Conservation (phyloP, 2,888 invertebrate genomes). For the Oxycera nigricornis region DNA sequence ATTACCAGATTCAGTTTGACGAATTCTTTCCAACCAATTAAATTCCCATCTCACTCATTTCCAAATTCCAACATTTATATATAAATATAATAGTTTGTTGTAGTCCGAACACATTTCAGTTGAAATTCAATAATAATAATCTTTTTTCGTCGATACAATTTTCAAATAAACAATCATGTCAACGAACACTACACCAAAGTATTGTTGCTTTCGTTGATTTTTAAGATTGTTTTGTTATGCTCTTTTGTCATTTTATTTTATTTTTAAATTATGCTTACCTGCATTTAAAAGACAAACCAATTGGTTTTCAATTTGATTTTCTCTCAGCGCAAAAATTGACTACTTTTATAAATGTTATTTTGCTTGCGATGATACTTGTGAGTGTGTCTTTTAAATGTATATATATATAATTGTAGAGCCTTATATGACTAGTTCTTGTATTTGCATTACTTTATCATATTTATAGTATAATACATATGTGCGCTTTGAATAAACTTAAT, state of each 20-base stretch:
- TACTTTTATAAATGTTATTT: slow-evolving; percentile 28
- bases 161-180: too few species aligned
- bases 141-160: too few species aligned
- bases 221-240: too few species aligned
- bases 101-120: too few species aligned
- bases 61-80: not conserved
- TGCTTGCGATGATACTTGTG: slow-evolving; percentile 3
- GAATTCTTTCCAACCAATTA: not conserved
- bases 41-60: not conserved
- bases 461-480: slow-evolving; percentile 40
- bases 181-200: too few species aligned
- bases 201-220: too few species aligned
- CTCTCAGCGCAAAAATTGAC: slow-evolving; percentile 33
- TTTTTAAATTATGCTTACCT: too few species aligned
- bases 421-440: slow-evolving; percentile 16
- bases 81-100: not conserved
- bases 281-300: too few species aligned
- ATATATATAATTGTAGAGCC: slow-evolving; percentile 16
- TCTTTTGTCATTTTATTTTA: too few species aligned
- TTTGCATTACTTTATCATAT: slow-evolving; percentile 21
- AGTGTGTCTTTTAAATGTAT: not conserved
- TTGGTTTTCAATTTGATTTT: slow-evolving; percentile 11
- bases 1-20: not conserved
- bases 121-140: too few species aligned
- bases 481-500: slow-evolving; percentile 35